Percentiles rank a stretch among this genome's conserved stretches.
These are phyloP conservation scores for Lacerta viridis DNA, from an alignment of 2,797 vertebrate genomes.

Conservation along the genomic window DNA sequence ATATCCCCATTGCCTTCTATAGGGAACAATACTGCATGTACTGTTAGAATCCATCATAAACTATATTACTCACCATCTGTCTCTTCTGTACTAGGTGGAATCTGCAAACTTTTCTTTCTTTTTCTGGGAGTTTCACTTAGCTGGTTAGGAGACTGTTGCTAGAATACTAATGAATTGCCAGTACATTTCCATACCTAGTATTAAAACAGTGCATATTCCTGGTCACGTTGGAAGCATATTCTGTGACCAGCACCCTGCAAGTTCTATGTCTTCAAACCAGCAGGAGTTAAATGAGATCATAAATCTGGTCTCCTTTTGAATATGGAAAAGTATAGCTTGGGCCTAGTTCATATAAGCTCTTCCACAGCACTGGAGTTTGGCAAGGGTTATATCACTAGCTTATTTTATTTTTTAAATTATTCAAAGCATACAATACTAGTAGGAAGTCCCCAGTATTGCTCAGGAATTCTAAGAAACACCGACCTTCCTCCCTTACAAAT, in stretches of 20 bases:
- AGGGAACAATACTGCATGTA: not conserved
- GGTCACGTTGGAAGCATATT: slow-evolving; percentile 15
- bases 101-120: slow-evolving; percentile 37
- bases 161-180: not conserved
- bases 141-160: slow-evolving; percentile 30
- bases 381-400: not conserved
- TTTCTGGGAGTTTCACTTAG: slow-evolving; percentile 11
- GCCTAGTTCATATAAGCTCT: slow-evolving; percentile 26
- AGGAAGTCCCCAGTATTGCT: no score
- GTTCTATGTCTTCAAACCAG: slow-evolving; percentile 11
- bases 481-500: no score
- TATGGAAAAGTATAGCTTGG: slow-evolving; percentile 40
- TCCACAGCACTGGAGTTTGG: slow-evolving; percentile 1
- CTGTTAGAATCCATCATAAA: not conserved
- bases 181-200: slow-evolving; percentile 15
- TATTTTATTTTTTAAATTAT: no score
- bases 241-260: slow-evolving; percentile 22
- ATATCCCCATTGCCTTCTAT: not conserved
- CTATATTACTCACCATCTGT: not conserved
- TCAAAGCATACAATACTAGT: no score
- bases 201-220: slow-evolving; percentile 16
- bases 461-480: no score
- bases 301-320: not conserved
- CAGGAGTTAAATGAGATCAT: slow-evolving; percentile 16
- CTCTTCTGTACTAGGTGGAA: not conserved